Base-by-base conservation (phyloP, 2,888 invertebrate species). In the Endomychus coccineus region DNA sequence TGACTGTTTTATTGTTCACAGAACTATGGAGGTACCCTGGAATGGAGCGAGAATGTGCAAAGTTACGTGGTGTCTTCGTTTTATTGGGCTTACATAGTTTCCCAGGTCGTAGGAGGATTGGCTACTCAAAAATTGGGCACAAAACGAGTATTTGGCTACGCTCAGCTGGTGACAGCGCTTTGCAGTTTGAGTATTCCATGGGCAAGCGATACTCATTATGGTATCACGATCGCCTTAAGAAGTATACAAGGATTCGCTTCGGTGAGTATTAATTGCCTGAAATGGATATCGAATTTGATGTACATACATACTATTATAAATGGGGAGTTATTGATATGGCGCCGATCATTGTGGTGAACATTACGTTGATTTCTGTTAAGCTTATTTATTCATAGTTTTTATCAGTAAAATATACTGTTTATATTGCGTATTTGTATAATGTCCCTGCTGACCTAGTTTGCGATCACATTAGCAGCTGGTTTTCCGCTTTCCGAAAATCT, bases 1-100 rank as follows among this genome's bases (percentile, higher is more conserved):
- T 10, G 10, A n/a, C n/a, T n/a, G n/a, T n/a, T n/a, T n/a, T n/a
- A 42, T 31, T 41, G 31, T 40, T 51, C 57, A 15, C 43, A 68
- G 67, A 62, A 59, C 36, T 55, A 65, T 50, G 67, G 71, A 23
- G 77, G 76, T 9, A 76, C 78, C 47, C 74, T 79, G 49, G 69
- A 77, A 39, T 82, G 80, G 81, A 74, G 74, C 41, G 67, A 74
- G 16, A 60, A 70, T 16, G 70, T 75, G n/a, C 80, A 80, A 56
- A 75, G 78, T 7, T 69, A 75, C 36, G 77, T 82, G 36, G 58
- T 79, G 23, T 71, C 80, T 29, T 79, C 80, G 2, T 82, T 81
- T 59, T 82, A 80, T 60, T 80, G 80, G 80, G 79, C 79, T 45
- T 81, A 82, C 59, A 79, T 81, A 39, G 62, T 81, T 9, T 79